A percentile compares a stretch with the other conserved stretches of the same genome.
phyloP scores from a whole-genome alignment of 2,113 vertebrate species.

The Mesembrinibis cayennensis region DNA sequence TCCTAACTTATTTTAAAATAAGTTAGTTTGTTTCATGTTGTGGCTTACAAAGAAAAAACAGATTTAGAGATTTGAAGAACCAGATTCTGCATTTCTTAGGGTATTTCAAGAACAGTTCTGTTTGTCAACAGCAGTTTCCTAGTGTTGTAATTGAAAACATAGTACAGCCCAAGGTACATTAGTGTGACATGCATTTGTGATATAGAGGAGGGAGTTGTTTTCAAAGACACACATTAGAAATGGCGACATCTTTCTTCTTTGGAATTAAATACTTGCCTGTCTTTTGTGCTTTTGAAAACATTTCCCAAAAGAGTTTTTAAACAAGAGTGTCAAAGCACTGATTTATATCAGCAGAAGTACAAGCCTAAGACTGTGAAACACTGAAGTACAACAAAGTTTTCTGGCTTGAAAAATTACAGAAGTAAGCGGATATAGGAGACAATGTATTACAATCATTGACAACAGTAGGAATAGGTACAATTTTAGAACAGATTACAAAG shows the following conservation, averaged over 20 bases:
- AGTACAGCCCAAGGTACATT: neutral
- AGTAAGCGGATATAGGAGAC: neutral
- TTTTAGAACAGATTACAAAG: neutral
- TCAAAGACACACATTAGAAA: fast-evolving
- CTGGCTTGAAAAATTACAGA: neutral
- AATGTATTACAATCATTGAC: neutral
- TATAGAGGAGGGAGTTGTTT: neutral
- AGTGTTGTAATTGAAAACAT: neutral
- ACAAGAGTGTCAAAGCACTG: neutral
- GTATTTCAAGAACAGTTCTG: neutral
- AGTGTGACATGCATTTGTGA: neutral
- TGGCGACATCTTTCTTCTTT: neutral
- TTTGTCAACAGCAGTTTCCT: neutral
- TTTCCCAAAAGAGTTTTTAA: neutral
- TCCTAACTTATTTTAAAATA: neutral
- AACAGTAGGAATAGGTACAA: neutral
- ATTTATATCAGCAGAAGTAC: neutral
- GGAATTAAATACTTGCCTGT: neutral
- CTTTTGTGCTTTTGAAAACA: neutral
- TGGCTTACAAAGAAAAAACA: neutral
- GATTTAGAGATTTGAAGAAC: neutral
- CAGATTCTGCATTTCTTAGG: neutral
- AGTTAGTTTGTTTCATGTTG: neutral
- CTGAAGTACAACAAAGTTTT: neutral
- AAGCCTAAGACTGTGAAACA: neutral